Percentiles rank a stretch among this genome's conserved stretches.
These are phyloP conservation scores for Drosophila limbata DNA, from an alignment of 2,888 invertebrate genomes.

Conservation along the genomic window DNA sequence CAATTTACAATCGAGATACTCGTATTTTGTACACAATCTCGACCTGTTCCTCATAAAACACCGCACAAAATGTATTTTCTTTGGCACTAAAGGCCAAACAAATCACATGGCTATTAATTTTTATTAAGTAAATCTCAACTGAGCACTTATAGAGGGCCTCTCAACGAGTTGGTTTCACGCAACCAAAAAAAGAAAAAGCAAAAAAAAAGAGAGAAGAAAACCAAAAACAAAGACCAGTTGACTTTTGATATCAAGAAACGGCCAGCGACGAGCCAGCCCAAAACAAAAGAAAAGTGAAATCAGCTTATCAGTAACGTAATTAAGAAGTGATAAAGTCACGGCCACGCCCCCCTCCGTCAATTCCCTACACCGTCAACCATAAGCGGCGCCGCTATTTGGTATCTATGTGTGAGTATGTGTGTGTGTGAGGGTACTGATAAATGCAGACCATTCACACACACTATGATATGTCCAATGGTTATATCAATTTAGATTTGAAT, in stretches of 20 bases:
- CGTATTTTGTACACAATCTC: constrained; percentile 48
- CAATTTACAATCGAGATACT: constrained; percentile 51
- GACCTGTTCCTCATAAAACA: constrained; percentile 41
- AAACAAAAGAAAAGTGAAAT: constrained; percentile 53
- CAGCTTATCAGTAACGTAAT: constrained; percentile 78
- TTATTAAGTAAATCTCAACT: constrained; percentile 75
- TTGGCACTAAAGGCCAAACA: constrained; percentile 62
- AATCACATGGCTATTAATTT: constrained; percentile 75
- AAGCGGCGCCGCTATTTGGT: constrained; percentile 44
- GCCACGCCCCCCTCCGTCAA: constrained; percentile 40
- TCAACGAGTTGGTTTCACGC: constrained; percentile 29
- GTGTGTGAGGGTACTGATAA: constrained; percentile 50
- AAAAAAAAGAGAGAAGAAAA: constrained; percentile 22
- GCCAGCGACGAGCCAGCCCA: constrained; percentile 32
- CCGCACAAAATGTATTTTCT: constrained; percentile 41
- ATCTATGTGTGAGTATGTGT: constrained; percentile 4
- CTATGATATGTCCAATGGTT: constrained; percentile 43
- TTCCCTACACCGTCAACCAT: constrained; percentile 14
- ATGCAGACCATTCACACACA: constrained; percentile 47
- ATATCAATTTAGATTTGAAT: constrained; percentile 80
- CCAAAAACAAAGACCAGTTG: constrained; percentile 29
- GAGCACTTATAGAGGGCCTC: constrained; percentile 51
- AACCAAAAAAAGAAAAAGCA: constrained; percentile 21
- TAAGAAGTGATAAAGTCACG: constrained; percentile 72
- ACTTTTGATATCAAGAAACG: constrained; percentile 58